A percentile compares a stretch with the other conserved stretches of the same genome.
These are phyloP conservation scores for Vireo altiloquus DNA, from an alignment of 2,113 vertebrate species.

Conservation along the genomic window DNA sequence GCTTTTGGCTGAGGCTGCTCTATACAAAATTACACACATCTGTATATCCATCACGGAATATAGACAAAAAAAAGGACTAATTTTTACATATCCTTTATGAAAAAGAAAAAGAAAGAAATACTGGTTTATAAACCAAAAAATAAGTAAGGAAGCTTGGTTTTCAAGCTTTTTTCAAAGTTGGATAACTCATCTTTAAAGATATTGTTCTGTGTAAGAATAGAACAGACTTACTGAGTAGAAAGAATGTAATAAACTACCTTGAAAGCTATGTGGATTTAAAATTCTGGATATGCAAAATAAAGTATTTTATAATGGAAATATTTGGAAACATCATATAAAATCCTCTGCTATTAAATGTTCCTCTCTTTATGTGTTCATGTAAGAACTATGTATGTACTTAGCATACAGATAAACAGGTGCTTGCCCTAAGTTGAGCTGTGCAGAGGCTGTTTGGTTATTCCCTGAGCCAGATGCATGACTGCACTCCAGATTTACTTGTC, in stretches of 20 bases:
- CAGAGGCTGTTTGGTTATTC: not conserved
- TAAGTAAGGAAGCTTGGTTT: not conserved
- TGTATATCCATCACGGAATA: not conserved
- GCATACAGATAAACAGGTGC: not conserved
- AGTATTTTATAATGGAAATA: not conserved
- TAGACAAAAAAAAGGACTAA: not conserved
- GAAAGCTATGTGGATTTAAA: not conserved
- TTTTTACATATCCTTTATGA: not conserved
- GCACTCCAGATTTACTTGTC: not conserved
- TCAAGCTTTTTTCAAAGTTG: not conserved
- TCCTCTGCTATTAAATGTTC: not conserved
- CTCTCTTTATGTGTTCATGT: not conserved
- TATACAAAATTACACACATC: not conserved
- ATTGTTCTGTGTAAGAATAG: not conserved
- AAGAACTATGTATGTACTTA: not conserved
- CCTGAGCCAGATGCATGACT: not conserved
- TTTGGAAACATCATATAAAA: not conserved
- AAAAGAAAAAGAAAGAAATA: not conserved
- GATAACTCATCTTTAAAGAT: not conserved
- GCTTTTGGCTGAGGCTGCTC: not conserved
- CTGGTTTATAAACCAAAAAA: not conserved
- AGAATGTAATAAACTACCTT: not conserved
- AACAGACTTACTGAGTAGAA: not conserved
- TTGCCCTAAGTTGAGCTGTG: not conserved
- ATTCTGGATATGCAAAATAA: not conserved